These are phyloP conservation scores for Pandion haliaetus DNA, from an alignment of 2,113 vertebrate species.

Conservation along the genomic window DNA sequence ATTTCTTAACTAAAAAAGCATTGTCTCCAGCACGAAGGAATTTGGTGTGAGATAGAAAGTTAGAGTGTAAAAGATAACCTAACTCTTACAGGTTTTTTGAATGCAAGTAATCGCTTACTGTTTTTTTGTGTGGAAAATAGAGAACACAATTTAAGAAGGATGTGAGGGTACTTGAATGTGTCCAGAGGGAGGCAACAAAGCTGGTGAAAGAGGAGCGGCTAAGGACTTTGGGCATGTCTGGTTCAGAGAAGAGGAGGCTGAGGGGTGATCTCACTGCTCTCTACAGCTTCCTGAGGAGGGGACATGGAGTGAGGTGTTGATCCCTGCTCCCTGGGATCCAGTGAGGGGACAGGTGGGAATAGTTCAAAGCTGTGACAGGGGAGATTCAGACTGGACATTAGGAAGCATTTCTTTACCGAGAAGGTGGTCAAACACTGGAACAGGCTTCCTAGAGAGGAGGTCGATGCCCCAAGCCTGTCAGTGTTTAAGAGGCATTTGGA, in stretches of 20 bases:
- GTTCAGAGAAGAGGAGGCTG: background rate
- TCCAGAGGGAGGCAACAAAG: background rate
- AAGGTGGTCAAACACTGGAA: background rate
- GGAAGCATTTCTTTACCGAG: background rate
- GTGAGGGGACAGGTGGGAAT: fast-evolving
- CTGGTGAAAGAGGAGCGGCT: background rate
- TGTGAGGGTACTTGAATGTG: background rate
- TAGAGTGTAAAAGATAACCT: background rate
- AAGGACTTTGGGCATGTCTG: background rate
- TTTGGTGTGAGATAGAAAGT: background rate
- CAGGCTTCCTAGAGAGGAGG: background rate
- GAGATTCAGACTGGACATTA: background rate
- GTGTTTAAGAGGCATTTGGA: background rate
- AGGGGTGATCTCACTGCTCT: background rate
- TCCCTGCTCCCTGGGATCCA: background rate
- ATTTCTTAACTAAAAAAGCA: background rate
- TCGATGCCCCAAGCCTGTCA: background rate
- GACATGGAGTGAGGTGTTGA: background rate
- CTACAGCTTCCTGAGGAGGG: background rate
- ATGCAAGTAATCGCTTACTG: background rate
- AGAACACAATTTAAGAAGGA: background rate
- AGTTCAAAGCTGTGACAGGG: background rate
- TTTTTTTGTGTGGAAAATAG: background rate
- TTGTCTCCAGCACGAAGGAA: background rate
- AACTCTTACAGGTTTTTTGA: background rate